Percentiles rank a stretch among this genome's conserved stretches.
These are phyloP conservation scores for Pseudachorutes palmiensis DNA, from an alignment of 1,140 invertebrate genomes.

Conservation along the genomic window DNA sequence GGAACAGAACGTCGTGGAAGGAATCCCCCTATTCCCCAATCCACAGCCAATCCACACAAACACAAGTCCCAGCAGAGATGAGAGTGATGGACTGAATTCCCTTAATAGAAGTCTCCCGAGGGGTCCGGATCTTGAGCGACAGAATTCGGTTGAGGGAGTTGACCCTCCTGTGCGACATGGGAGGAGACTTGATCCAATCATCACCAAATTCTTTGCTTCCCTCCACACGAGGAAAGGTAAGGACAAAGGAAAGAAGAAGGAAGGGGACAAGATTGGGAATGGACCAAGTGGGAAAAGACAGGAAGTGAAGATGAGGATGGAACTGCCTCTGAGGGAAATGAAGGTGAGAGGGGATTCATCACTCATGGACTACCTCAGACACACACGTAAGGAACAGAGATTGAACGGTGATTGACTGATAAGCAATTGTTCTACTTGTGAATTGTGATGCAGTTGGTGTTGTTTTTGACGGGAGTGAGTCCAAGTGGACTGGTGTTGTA, in stretches of 20 bases:
- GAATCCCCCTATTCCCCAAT: conserved; percentile 24
- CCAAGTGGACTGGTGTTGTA: conserved; percentile 16
- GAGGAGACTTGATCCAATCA: conserved; percentile 4
- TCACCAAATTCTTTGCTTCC: conserved; percentile 19
- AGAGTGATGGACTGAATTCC: too few species aligned
- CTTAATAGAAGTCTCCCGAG: too few species aligned
- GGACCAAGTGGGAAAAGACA: too few species aligned
- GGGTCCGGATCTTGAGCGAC: background rate
- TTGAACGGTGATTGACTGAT: conserved; percentile 22
- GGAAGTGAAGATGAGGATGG: too few species aligned
- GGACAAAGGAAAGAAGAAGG: too few species aligned
- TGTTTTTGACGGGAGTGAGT: conserved; percentile 18
- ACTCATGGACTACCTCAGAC: background rate
- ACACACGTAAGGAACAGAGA: conserved; percentile 13
- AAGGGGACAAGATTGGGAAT: too few species aligned
- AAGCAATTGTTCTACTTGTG: conserved; percentile 19
- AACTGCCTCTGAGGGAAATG: too few species aligned
- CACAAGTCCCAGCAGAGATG: too few species aligned
- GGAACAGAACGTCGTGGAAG: conserved; percentile 33
- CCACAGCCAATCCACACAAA: background rate
- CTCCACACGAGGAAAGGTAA: background rate
- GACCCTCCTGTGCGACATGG: background rate
- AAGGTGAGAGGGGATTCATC: too few species aligned
- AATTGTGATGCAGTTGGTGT: background rate
- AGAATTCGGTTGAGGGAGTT: background rate